A percentile compares a stretch with the other conserved stretches of the same genome.
phyloP scores from a whole-genome alignment of 2,888 invertebrate genomes.

The Asteroscopus sphinx region DNA sequence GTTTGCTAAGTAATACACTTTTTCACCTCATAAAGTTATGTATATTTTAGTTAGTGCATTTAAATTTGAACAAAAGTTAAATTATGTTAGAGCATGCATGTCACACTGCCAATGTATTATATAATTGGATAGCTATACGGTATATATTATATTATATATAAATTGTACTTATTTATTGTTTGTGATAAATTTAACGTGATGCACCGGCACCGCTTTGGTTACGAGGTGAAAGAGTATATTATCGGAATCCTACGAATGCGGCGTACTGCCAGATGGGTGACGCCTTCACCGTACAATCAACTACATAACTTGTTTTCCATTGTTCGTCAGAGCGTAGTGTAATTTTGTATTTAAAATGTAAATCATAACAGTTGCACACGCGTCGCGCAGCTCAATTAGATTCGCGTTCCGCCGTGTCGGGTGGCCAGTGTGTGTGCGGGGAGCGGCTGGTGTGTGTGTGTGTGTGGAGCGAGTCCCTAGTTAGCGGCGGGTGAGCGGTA shows the following conservation, averaged over 20 bases:
- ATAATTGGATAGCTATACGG: slow-evolving; percentile 71
- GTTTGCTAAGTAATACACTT: slow-evolving; percentile 69
- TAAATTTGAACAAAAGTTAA: slow-evolving; percentile 79
- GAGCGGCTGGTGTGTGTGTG: slow-evolving; percentile 15
- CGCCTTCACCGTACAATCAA: slow-evolving; percentile 61
- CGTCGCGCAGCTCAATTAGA: slow-evolving; percentile 60
- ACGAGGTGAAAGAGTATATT: slow-evolving; percentile 68
- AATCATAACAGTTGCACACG: slow-evolving; percentile 55
- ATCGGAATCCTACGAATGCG: slow-evolving; percentile 50
- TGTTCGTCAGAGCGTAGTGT: slow-evolving; percentile 67
- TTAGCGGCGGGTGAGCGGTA: slow-evolving; percentile 56
- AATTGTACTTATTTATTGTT: slow-evolving; percentile 82
- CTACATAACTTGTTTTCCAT: slow-evolving; percentile 69
- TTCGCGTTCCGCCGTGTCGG: slow-evolving; percentile 36
- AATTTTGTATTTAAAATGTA: slow-evolving; percentile 63
- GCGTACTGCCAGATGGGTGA: slow-evolving; percentile 69
- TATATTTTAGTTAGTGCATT: slow-evolving; percentile 79
- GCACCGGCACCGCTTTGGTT: slow-evolving; percentile 52
- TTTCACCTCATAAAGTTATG: slow-evolving; percentile 71
- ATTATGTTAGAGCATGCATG: slow-evolving; percentile 76
- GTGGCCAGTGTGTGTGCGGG: background rate
- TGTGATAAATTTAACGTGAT: slow-evolving; percentile 68
- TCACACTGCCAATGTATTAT: slow-evolving; percentile 81
- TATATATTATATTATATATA: slow-evolving; percentile 60
- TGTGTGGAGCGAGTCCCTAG: slow-evolving; percentile 47